These are phyloP conservation scores for Pygoscelis adeliae DNA, from an alignment of 2,113 vertebrate genomes.

Conservation along the genomic window DNA sequence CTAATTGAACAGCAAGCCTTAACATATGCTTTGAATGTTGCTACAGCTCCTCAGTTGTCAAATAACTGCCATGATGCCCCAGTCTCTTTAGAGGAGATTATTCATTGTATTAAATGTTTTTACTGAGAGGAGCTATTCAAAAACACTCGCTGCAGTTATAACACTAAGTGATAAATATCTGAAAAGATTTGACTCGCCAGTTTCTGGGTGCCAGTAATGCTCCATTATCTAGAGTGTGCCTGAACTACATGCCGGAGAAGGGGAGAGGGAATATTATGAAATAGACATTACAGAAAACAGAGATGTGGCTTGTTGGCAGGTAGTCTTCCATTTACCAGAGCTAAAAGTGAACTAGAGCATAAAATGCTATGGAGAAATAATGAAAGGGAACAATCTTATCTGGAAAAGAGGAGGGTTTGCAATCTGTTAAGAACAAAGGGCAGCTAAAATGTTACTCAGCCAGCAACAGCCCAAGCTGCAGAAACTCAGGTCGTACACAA, in stretches of 20 bases:
- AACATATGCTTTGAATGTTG: not conserved
- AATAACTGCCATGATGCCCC: not conserved
- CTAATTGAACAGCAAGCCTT: not conserved
- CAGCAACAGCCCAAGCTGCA: not conserved
- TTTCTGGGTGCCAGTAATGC: not conserved
- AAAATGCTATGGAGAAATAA: not conserved
- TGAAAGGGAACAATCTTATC: not conserved
- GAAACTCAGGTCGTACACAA: not conserved
- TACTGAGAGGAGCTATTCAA: not conserved
- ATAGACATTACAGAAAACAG: not conserved
- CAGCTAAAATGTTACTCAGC: not conserved
- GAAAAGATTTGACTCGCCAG: not conserved
- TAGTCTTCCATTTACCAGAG: not conserved
- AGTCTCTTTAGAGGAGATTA: not conserved
- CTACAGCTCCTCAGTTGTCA: not conserved
- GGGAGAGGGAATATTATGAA: not conserved
- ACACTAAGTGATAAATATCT: not conserved
- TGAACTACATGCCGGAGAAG: not conserved
- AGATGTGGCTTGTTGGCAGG: not conserved
- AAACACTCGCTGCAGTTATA: not conserved
- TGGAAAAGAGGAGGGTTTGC: not conserved
- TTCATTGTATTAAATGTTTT: not conserved
- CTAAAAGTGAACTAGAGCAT: not conserved
- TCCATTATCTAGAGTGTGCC: not conserved
- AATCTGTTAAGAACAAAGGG: not conserved